Percentiles rank a stretch among this genome's conserved stretches.
phyloP scores from a whole-genome alignment of 2,888 invertebrate genomes.

The Miltochrista miniata region DNA sequence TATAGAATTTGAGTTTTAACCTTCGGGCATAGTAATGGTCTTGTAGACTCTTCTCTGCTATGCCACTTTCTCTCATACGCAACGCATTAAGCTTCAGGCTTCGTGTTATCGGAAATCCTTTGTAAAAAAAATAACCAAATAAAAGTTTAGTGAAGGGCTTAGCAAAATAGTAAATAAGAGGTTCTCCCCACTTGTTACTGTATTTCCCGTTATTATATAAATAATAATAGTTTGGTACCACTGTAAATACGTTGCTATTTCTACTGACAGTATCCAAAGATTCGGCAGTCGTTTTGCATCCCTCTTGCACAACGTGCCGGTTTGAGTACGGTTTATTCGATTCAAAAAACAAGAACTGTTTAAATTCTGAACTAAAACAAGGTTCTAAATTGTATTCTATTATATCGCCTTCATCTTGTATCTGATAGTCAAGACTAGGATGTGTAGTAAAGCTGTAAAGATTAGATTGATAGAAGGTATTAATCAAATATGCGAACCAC shows the following conservation, averaged over 20 bases:
- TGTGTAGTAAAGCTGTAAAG: constrained; percentile 44
- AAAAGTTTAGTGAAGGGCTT: constrained; percentile 12
- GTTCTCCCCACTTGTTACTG: constrained; percentile 6
- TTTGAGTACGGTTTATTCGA: background rate
- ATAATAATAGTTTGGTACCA: constrained; percentile 5
- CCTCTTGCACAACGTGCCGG: constrained; percentile 2
- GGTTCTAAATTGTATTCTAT: constrained; percentile 37
- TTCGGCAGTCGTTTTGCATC: constrained; percentile 15
- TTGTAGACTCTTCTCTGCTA: constrained; percentile 13
- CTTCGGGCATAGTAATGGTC: constrained; percentile 10
- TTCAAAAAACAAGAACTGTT: background rate
- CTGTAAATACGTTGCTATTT: background rate
- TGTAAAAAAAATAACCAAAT: constrained; percentile 22
- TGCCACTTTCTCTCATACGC: constrained; percentile 25
- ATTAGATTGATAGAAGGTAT: constrained; percentile 43
- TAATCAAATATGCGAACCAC: constrained; percentile 45
- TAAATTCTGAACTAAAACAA: constrained; percentile 45
- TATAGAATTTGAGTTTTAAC: constrained; percentile 12
- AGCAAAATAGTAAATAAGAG: constrained; percentile 9
- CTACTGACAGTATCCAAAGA: constrained; percentile 6
- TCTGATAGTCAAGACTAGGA: constrained; percentile 42
- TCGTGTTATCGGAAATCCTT: constrained; percentile 27
- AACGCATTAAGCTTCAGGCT: constrained; percentile 16
- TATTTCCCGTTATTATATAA: constrained; percentile 7
- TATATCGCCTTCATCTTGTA: constrained; percentile 42